Percentiles rank a stretch among this genome's conserved stretches.
Conservation (phyloP, 2,888 invertebrate species). For the Adelphocoris suturalis region DNA sequence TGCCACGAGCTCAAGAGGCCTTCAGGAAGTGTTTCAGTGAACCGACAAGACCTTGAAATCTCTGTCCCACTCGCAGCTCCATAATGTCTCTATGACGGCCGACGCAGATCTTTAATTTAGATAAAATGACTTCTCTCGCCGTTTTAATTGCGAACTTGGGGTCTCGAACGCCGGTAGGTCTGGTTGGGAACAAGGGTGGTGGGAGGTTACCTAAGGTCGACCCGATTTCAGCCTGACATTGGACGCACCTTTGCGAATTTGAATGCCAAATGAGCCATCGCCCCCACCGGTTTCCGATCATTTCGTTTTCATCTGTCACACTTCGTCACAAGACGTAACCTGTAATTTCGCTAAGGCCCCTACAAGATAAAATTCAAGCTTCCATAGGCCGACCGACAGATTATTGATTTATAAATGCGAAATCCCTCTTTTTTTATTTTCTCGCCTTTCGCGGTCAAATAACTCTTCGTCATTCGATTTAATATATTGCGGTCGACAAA, state of each 20-base stretch:
- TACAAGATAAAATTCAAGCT: not conserved
- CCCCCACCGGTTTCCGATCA: slow-evolving; percentile 2
- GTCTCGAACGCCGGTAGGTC: not conserved
- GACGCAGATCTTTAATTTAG: slow-evolving; percentile 33
- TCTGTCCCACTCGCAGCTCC: slow-evolving; percentile 1
- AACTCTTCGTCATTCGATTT: not conserved
- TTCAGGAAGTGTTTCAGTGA: slow-evolving; percentile 15
- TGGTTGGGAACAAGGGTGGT: slow-evolving; percentile 23
- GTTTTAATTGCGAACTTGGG: not conserved
- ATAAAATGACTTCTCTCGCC: slow-evolving; percentile 17
- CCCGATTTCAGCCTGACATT: slow-evolving; percentile 43
- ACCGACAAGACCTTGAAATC: not conserved
- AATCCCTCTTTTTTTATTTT: not conserved
- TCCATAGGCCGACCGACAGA: not conserved
- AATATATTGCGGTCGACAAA: no score
- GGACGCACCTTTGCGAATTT: slow-evolving; percentile 52
- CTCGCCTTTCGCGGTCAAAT: not conserved
- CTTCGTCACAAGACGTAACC: slow-evolving; percentile 24
- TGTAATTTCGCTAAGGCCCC: not conserved
- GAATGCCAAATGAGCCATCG: slow-evolving; percentile 31
- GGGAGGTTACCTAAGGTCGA: slow-evolving; percentile 38
- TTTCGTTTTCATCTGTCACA: slow-evolving; percentile 38
- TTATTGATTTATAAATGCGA: not conserved
- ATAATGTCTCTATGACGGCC: slow-evolving; percentile 4
- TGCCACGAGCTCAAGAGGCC: not conserved